A percentile compares a stretch with the other conserved stretches of the same genome.
These are phyloP conservation scores for Sinohyriopsis cumingii DNA, from an alignment of 2,888 invertebrate genomes.

Conservation along the genomic window DNA sequence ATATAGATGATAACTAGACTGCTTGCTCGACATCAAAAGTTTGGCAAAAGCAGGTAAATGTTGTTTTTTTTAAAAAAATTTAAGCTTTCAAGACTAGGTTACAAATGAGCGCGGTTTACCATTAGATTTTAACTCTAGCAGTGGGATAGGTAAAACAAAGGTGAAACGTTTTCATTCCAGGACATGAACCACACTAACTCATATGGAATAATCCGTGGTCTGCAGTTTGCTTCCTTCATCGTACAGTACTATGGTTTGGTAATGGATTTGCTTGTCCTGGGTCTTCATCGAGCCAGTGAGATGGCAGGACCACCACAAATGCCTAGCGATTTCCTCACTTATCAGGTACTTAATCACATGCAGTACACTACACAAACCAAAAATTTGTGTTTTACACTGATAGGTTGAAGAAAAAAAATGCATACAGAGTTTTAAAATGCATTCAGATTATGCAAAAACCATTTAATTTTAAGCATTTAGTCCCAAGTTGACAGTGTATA, in stretches of 20 bases:
- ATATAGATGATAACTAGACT: too few species aligned
- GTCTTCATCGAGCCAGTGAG: conserved; percentile 96
- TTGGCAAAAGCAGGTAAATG: too few species aligned
- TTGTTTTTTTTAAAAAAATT: too few species aligned
- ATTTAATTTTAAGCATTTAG: too few species aligned
- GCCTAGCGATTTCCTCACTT: conserved; percentile 99
- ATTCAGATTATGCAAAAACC: too few species aligned
- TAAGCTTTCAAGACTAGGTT: too few species aligned
- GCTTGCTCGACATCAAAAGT: too few species aligned
- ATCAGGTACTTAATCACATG: conserved; percentile 76
- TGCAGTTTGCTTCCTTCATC: conserved; percentile 99
- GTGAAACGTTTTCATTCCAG: conserved; percentile 68
- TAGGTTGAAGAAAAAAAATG: not conserved
- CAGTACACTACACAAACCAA: not conserved
- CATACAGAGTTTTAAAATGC: not conserved
- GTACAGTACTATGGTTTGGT: conserved; percentile 99
- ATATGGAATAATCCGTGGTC: conserved; percentile 97
- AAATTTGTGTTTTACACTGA: too few species aligned
- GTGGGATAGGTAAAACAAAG: too few species aligned
- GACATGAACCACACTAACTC: conserved; percentile 99
- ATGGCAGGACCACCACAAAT: conserved; percentile 99
- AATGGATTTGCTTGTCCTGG: conserved; percentile 95
- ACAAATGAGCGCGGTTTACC: too few species aligned
- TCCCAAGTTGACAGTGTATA: too few species aligned
- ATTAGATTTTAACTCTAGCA: too few species aligned